A percentile compares a stretch with the other conserved stretches of the same genome.
These are phyloP conservation scores for Mirza zaza DNA, from an alignment of 2,113 vertebrate genomes.

Conservation along the genomic window DNA sequence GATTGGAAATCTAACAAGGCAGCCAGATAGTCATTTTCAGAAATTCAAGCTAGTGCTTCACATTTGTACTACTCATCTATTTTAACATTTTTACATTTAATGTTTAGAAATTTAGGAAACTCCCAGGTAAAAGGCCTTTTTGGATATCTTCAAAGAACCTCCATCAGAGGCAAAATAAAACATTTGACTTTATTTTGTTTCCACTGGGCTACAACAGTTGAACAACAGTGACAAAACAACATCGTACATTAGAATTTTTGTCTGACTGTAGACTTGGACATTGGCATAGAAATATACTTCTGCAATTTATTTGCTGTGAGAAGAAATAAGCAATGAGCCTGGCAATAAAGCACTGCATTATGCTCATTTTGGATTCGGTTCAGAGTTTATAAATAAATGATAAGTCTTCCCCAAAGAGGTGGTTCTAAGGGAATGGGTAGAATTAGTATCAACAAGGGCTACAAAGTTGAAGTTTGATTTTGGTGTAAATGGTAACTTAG, in stretches of 20 bases:
- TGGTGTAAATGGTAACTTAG: neutral
- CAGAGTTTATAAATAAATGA: neutral
- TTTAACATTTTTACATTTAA: constrained; percentile 23
- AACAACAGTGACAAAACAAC: constrained; percentile 27
- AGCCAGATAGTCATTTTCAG: neutral
- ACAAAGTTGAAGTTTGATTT: neutral
- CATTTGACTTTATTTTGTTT: constrained; percentile 29
- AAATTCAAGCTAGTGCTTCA: neutral
- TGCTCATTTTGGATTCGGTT: constrained; percentile 14
- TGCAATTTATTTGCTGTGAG: neutral
- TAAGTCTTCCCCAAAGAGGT: neutral
- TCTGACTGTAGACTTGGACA: neutral
- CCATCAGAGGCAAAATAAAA: neutral
- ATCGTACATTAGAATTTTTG: neutral
- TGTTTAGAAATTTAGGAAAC: constrained; percentile 33
- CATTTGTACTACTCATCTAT: neutral
- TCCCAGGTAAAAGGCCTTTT: neutral
- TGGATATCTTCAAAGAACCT: neutral
- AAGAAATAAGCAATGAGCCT: neutral
- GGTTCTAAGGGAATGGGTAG: neutral
- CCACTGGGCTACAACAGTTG: neutral
- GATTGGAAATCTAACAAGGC: neutral
- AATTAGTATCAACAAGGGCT: neutral
- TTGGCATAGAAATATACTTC: neutral
- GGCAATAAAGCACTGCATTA: neutral